Conservation (phyloP, 2,113 vertebrate genomes). For the Vicugna pacos region DNA sequence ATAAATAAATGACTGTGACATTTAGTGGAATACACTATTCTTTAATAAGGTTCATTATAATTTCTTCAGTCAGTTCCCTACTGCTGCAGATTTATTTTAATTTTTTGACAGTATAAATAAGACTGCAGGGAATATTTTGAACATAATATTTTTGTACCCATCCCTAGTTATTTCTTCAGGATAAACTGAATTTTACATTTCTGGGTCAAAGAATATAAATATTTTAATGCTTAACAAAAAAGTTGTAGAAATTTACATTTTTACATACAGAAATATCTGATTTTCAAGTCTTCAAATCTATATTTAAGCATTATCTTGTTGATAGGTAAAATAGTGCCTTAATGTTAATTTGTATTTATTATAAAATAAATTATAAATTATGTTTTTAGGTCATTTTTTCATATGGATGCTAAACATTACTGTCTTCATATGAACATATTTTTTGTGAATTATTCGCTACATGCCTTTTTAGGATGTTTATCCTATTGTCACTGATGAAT, state of each 20-base stretch:
- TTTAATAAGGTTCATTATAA: background rate
- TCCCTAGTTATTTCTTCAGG: constrained; percentile 10
- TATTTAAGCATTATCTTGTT: constrained; percentile 4
- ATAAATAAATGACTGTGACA: background rate
- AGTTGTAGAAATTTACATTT: constrained; percentile 34
- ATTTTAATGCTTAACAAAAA: background rate
- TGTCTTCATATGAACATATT: background rate
- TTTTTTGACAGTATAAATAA: background rate
- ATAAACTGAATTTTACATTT: constrained; percentile 51
- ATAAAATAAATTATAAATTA: background rate
- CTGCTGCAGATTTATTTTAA: background rate
- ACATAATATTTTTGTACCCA: constrained; percentile 6
- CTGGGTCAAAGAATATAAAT: constrained; percentile 16
- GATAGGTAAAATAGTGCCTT: constrained; percentile 1
- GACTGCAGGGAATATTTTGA: background rate
- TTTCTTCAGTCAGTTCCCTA: background rate
- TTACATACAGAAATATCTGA: constrained; percentile 23
- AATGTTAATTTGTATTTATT: constrained; percentile 37
- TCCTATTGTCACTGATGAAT: background rate
- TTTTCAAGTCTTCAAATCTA: constrained; percentile 19
- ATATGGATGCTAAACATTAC: background rate
- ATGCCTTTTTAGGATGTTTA: constrained; percentile 20
- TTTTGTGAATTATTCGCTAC: constrained; percentile 9
- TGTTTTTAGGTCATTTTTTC: background rate
- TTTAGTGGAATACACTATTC: background rate